phyloP scores from a whole-genome alignment of 2,113 vertebrate genomes.

The Nannospalax galili region DNA sequence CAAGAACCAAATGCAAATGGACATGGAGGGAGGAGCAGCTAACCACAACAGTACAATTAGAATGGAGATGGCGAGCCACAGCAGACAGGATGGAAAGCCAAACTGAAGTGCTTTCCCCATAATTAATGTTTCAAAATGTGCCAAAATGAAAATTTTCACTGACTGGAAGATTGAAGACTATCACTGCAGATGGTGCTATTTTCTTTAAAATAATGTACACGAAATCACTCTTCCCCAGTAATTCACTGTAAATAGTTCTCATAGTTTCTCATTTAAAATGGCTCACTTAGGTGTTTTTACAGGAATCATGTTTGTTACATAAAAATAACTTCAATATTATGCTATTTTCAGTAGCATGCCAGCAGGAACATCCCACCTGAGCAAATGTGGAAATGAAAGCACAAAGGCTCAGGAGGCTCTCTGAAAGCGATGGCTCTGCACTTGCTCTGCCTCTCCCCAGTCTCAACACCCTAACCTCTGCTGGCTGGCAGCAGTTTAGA shows the following conservation, averaged over 20 bases:
- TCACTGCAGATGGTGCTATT: neutral
- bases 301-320: slow-evolving; percentile 51
- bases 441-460: neutral
- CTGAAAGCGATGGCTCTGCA: neutral
- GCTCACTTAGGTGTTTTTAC: slow-evolving; percentile 33
- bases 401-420: neutral
- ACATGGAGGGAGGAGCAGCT: neutral
- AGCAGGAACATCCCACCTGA: neutral
- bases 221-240: neutral
- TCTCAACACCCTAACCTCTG: neutral
- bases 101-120: neutral
- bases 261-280: slow-evolving; percentile 3
- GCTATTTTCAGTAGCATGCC: slow-evolving; percentile 30
- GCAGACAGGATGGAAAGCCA: neutral
- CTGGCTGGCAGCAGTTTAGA: neutral
- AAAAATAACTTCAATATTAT: slow-evolving; percentile 1
- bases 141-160: slow-evolving; percentile 37
- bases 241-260: neutral
- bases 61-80: neutral
- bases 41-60: neutral
- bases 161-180: neutral
- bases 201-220: neutral
- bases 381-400: slow-evolving; percentile 46
- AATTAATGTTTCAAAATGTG: slow-evolving; percentile 28
- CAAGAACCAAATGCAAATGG: slow-evolving; percentile 28